Base-by-base conservation (phyloP, 1,140 invertebrate genomes). In the Diuraphis noxia region DNA sequence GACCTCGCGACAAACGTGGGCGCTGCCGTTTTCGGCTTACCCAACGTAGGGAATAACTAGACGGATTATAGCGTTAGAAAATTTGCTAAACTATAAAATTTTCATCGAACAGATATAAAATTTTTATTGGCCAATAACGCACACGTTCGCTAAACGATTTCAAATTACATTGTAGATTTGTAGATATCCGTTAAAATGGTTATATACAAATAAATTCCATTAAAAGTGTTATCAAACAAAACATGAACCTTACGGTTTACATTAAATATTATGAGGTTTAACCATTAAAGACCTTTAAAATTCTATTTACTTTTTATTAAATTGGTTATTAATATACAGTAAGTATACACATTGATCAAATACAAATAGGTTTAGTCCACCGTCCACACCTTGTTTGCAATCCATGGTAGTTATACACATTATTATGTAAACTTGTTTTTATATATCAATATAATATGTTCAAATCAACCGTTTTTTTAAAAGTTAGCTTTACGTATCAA, bases 351-450 rank as follows among this genome's bases (percentile, higher is more conserved):
- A 49, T 49, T 86, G n/a, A 86, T 49, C n/a, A 86, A 49, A 86
- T 34, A 86, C n/a, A 49, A 17, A 86, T 49, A 49, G 34, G n/a
- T 34, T 52, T 49, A 86, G 56, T 72, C 56, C 56, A 72, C 4
- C 30, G n/a, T 86, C 23, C 85, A 36, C 46, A 2, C 85, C 43
- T 86, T 36, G 34, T 86, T 38, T 52, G 49, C 21, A 49, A 49
- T 86, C 43, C 2, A 41, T 41, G 84, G 21, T 49, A n/a, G n/a
- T n/a, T n/a, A 41, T 41, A 82, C 30, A 41, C 81, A 30, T 84
- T 17, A 52, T 86, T 86, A 86, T 43, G 82, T 85, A 86, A 52
- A 86, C 85, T 46, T 49, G 84, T 86, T 86, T 86, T 36, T 49
- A 36, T n/a, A 43, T 84, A 41, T 84, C 30, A 84, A n/a, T 9